Base-by-base conservation (phyloP, 2,888 invertebrate genomes). In the Cabera pusaria region DNA sequence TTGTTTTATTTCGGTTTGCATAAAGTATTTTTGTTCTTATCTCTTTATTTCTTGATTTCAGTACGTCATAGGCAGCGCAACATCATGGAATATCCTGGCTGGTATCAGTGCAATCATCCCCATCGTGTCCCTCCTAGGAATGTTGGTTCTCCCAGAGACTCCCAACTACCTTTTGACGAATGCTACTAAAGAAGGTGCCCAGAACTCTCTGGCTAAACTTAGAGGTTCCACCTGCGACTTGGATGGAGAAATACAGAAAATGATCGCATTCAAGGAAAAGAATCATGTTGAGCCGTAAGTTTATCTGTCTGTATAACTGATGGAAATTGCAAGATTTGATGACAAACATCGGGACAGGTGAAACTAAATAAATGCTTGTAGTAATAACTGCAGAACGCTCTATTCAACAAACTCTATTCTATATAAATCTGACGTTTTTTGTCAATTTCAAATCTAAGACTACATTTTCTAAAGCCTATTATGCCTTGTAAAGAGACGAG, bases 121-220 rank as follows among this genome's bases (percentile, higher is more conserved):
- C 0, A 80, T 92, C 0, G 38, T 92, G 0, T 91, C 93, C 0
- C 64, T 94, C 0, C 48, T 92, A 0, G 74, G 91, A 0, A 92
- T 93, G 86, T 76, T 92, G 10, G 65, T 92, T 5, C 87, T 93
- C 33, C 94, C 95, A 0, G 95, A 95, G 63, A 92, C 94, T 0
- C 95, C 95, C 1, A 92, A 93, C 57, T 95, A 91, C 72, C 90
- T 94, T 6, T 85, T 94, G 6, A 90, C 91, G 1, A 90, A 90
- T 22, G 90, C 91, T 43, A 89, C 89, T 46, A 87, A 89, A 18
- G 90, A 91, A 12, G 86, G 91, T 21, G 94, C 94, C 0, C 80
- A 90, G 44, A 82, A 78, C 26, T 91, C 93, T 0, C 70, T 93
- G 19, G 74, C 76, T 2, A 90, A 90, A 54, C 82, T 93, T 3